Conservation (phyloP, 23 tunicate species). For the Trididemnum nubilum region DNA sequence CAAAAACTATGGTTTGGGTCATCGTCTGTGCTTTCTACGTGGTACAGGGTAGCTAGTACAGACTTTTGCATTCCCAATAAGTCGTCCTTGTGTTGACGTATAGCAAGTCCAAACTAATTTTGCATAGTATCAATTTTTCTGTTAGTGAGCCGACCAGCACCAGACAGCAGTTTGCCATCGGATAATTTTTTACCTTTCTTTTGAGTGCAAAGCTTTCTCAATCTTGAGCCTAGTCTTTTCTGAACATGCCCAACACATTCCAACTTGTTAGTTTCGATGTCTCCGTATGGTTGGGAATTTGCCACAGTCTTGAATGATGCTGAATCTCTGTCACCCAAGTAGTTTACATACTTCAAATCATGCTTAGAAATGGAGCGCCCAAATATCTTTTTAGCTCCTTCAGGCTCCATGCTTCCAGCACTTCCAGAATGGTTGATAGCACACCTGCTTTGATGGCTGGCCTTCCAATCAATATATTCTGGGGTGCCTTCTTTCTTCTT, state of each 20-base stretch:
- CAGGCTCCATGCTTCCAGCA: conserved; percentile 16
- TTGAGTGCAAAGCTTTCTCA: conserved; percentile 1
- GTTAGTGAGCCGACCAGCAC: conserved; percentile 6
- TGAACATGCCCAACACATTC: conserved; percentile 20
- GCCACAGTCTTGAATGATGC: conserved; percentile 2
- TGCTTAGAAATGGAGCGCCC: neutral
- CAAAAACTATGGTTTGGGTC: conserved; percentile 1
- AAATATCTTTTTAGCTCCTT: conserved; percentile 1
- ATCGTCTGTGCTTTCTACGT: neutral
- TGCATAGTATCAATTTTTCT: neutral
- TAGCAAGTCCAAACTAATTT: conserved; percentile 15
- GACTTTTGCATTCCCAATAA: conserved; percentile 18
- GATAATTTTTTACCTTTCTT: neutral
- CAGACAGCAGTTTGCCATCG: neutral
- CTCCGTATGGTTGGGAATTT: neutral
- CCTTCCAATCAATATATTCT: conserved; percentile 2
- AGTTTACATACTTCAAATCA: neutral
- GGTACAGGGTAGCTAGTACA: conserved; percentile 2
- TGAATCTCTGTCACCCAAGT: conserved; percentile 10
- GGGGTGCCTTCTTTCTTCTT: conserved; percentile 11
- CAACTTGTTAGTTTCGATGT: neutral
- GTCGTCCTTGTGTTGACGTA: neutral
- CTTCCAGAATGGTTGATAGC: neutral
- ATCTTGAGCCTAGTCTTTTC: conserved; percentile 8
- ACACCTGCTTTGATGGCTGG: conserved; percentile 1